Conservation (phyloP, 2,797 vertebrate genomes). For the Lacerta bilineata region DNA sequence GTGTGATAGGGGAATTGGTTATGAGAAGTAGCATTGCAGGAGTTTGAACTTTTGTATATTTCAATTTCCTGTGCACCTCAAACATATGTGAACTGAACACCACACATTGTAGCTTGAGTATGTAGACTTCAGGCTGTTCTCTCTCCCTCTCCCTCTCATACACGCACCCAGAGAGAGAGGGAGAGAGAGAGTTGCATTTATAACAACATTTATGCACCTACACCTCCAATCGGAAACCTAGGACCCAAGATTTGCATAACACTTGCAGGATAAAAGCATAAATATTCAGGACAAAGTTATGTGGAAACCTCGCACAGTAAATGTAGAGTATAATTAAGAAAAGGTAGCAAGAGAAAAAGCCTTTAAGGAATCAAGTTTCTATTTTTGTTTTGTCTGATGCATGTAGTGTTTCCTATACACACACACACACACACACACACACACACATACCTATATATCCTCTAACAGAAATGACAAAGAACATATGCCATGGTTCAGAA, state of each 20-base stretch:
- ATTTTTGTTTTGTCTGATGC: neutral
- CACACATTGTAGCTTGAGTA: neutral
- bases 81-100: constrained; percentile 21
- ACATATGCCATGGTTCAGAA: too few relatives aligned
- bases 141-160: neutral
- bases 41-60: neutral
- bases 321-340: constrained; percentile 10
- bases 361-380: constrained; percentile 45
- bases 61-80: constrained; percentile 38
- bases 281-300: constrained; percentile 38
- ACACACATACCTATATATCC: neutral
- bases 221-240: neutral
- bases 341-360: constrained; percentile 36
- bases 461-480: neutral
- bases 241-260: neutral
- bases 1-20: neutral
- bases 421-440: too few relatives aligned
- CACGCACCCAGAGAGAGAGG: too few relatives aligned
- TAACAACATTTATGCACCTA: constrained; percentile 3
- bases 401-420: neutral
- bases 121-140: neutral
- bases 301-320: constrained; percentile 11
- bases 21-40: neutral
- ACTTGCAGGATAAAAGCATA: neutral
- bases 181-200: neutral